phyloP scores from a whole-genome alignment of 2,113 vertebrate species.

The Anolis sagrei region DNA sequence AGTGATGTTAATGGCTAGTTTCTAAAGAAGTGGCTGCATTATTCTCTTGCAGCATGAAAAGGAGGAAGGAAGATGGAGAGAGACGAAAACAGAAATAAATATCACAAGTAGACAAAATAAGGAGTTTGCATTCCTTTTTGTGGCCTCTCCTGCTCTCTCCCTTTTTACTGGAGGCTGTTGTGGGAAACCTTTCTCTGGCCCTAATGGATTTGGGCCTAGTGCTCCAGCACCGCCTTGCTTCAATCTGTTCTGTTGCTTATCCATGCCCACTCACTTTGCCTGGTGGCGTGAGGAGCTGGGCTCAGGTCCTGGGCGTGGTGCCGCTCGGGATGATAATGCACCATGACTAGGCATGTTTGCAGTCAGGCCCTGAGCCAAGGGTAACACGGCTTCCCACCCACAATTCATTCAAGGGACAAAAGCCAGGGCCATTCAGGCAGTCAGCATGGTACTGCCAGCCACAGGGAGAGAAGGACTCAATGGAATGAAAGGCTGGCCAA shows the following conservation, averaged over 20 bases:
- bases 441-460: background rate
- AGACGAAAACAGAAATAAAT: too few relatives aligned
- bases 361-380: background rate
- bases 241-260: background rate
- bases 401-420: background rate
- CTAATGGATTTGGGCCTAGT: background rate
- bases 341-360: slow-evolving; percentile 3
- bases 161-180: background rate
- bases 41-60: too few relatives aligned
- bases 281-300: background rate
- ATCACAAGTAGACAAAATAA: too few relatives aligned
- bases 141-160: background rate
- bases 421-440: background rate
- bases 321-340: background rate
- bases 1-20: too few relatives aligned
- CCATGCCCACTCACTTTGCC: background rate
- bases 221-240: background rate
- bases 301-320: background rate
- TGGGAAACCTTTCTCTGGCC: background rate
- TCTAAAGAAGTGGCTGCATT: too few relatives aligned
- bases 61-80: too few relatives aligned
- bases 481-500: background rate
- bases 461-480: background rate
- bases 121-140: background rate
- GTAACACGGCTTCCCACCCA: background rate